Percentiles rank a stretch among this genome's conserved stretches.
Conservation (phyloP, 2,113 vertebrate genomes). For the Pomatorhinus ruficollis region DNA sequence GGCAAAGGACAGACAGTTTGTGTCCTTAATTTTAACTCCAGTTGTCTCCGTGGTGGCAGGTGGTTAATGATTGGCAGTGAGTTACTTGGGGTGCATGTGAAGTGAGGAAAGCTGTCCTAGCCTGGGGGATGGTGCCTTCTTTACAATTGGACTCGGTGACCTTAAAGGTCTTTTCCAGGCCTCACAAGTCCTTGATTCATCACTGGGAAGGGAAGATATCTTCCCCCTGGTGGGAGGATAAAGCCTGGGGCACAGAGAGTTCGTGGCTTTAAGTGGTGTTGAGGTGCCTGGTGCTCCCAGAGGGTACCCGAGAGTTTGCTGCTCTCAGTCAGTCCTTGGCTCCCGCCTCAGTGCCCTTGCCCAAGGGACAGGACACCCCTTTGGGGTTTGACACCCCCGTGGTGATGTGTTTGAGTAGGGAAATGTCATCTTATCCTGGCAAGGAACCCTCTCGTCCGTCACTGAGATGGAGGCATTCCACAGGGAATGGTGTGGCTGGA, state of each 20-base stretch:
- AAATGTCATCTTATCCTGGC: neutral
- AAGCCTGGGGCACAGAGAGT: neutral
- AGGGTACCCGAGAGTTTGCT: neutral
- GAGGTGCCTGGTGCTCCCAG: neutral
- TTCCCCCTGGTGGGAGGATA: neutral
- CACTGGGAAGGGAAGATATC: too few species aligned
- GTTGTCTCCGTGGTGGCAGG: neutral
- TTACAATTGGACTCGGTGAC: neutral
- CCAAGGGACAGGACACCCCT: neutral
- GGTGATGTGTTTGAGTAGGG: neutral
- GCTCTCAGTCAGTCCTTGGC: neutral
- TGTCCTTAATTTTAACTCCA: neutral
- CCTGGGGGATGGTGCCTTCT: neutral
- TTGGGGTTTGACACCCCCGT: neutral
- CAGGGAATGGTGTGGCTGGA: accelerated
- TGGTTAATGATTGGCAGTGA: neutral
- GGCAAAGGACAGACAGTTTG: neutral
- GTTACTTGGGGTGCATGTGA: neutral
- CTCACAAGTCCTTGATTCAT: neutral
- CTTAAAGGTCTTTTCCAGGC: neutral
- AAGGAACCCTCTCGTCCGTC: accelerated
- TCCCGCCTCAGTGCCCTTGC: neutral
- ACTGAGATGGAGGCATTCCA: accelerated
- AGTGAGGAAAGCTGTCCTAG: neutral
- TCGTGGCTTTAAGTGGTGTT: accelerated